Conservation (phyloP, 2,888 invertebrate genomes). For the Tanytarsus gracilentus region DNA sequence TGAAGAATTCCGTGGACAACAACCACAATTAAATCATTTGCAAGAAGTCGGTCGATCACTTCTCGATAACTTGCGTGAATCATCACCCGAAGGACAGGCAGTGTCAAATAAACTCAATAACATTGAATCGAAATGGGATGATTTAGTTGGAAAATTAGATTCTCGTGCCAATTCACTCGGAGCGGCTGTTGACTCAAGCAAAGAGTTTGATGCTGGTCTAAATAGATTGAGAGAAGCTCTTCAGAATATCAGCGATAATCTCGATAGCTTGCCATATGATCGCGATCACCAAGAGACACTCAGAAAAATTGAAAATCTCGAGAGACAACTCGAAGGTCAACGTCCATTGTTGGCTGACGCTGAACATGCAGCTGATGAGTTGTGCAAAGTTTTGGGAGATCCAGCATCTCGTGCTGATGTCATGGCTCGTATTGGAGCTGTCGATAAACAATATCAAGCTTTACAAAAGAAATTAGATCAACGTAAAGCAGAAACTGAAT, state of each 20-base stretch:
- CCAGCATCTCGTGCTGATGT: constrained; percentile 85
- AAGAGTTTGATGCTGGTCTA: constrained; percentile 85
- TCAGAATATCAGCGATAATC: constrained; percentile 74
- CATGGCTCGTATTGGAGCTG: constrained; percentile 72
- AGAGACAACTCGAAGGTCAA: constrained; percentile 80
- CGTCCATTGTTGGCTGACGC: constrained; percentile 79
- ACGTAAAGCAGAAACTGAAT: constrained; percentile 83
- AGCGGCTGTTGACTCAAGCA: constrained; percentile 84
- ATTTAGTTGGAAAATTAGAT: constrained; percentile 67
- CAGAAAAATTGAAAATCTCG: constrained; percentile 76
- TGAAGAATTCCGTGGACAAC: constrained; percentile 89
- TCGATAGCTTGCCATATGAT: constrained; percentile 72
- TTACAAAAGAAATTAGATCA: constrained; percentile 84
- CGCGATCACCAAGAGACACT: constrained; percentile 80
- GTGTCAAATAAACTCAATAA: constrained; percentile 63
- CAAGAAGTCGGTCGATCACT: constrained; percentile 72
- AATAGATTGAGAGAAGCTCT: constrained; percentile 77
- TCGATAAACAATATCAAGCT: constrained; percentile 80
- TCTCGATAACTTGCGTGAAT: constrained; percentile 50
- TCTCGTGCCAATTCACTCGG: constrained; percentile 82
- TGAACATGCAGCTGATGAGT: constrained; percentile 79
- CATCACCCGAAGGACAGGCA: constrained; percentile 53
- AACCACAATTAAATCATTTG: constrained; percentile 78
- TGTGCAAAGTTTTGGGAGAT: constrained; percentile 81
- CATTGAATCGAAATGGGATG: constrained; percentile 71